Base-by-base conservation (phyloP, 2,888 invertebrate species). In the Callinectes sapidus region DNA sequence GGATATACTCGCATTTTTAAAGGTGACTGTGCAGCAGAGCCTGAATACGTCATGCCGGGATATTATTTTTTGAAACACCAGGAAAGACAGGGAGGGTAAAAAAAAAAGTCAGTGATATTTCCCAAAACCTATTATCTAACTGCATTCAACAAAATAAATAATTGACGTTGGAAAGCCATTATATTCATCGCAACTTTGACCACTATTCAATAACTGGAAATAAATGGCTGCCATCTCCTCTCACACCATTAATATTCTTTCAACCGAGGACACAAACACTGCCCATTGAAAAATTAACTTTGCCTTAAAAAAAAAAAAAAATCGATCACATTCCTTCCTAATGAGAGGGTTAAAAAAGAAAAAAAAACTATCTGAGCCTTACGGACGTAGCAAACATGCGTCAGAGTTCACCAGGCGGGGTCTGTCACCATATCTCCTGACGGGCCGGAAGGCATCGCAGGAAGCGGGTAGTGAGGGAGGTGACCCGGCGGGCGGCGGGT, bases 401-500 rank as follows among this genome's bases (percentile, higher is more conserved):
- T 81, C 35, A 81, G 81, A 18, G 81, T 13, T 3, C 32, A 35
- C 81, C 81, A 81, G 35, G 13, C 14, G 32, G 81, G 35, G 14
- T 16, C 81, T 81, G 81, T 81, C 81, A 81, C 35, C 81, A 35
- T 81, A 81, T 32, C 35, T 81, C 35, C 35, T 35, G 32, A 32
- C 14, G 81, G n/a, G 88, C 88, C 88, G 88, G 88, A 88, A 88
- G 88, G 32, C 48, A 42, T 55, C 88, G 32, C 88, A 88, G 88
- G 88, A 88, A 88, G 28, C 54, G 88, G 13, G 88, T 54, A 42
- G 55, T 54, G 54, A 88, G 54, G 32, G 88, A 23, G 88, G 88
- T 54, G 55, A 32, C 54, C 32, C 32, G n/a, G 32, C 54, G 88
- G 13, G 61, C 32, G 88, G 32, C 54, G 61, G 54, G 48, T 88